Evolutionary conservation across 2,888 invertebrate genomes (phyloP).

Genomic region (Hymenopus coronatus): DNA sequence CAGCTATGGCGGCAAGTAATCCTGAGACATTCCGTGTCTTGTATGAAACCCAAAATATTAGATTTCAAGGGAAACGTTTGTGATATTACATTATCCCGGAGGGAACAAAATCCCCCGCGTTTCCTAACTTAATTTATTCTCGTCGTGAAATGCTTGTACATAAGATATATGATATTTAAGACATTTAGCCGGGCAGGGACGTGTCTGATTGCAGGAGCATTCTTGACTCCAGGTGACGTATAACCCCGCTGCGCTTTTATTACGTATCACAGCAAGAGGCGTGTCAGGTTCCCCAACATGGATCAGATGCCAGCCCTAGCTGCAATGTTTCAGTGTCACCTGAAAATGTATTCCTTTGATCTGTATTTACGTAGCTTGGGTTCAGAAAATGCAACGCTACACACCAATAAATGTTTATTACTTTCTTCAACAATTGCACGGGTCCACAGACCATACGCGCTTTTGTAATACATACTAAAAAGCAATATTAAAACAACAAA

Average conservation of each 20-base stretch:
- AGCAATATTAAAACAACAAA: too few species aligned
- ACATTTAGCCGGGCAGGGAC: neutral
- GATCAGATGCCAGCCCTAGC: too few species aligned
- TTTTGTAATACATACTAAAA: too few species aligned
- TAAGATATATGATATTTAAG: neutral
- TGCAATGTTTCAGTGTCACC: too few species aligned
- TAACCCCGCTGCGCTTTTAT: neutral
- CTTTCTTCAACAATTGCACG: too few species aligned
- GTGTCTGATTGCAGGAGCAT: neutral
- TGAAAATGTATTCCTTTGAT: too few species aligned
- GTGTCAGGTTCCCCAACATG: neutral
- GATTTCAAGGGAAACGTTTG: neutral
- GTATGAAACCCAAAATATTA: neutral
- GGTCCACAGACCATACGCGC: too few species aligned
- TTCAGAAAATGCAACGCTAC: too few species aligned
- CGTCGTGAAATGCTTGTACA: neutral
- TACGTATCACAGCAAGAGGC: neutral
- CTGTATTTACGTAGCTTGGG: too few species aligned
- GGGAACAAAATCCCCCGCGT: neutral
- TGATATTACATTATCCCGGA: neutral
- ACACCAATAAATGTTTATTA: too few species aligned
- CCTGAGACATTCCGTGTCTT: neutral
- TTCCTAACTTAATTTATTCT: neutral
- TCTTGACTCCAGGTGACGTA: neutral
- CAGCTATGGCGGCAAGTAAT: neutral